phyloP scores from a whole-genome alignment of 2,888 invertebrate species.

The Melitaea athalia region DNA sequence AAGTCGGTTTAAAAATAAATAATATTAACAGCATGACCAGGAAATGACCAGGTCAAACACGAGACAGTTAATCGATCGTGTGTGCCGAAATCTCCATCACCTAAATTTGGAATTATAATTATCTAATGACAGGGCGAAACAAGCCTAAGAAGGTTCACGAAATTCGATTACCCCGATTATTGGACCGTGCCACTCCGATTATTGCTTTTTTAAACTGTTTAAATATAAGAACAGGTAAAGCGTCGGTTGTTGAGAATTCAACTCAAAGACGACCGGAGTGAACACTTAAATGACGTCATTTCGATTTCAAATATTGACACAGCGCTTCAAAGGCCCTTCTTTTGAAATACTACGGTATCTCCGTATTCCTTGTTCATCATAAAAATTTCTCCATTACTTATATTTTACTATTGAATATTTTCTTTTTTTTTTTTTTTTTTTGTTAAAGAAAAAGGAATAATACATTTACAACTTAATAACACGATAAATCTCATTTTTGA shows the following conservation, averaged over 20 bases:
- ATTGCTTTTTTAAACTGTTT: slow-evolving; percentile 46
- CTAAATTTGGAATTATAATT: not conserved
- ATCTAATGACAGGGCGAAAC: slow-evolving; percentile 37
- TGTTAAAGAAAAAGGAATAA: not conserved
- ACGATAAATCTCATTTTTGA: no score
- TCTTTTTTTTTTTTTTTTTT: not conserved
- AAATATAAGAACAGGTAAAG: slow-evolving; percentile 28
- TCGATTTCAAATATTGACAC: slow-evolving; percentile 27
- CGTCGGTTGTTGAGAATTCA: slow-evolving; percentile 13
- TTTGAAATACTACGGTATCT: slow-evolving; percentile 9
- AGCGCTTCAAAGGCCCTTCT: slow-evolving; percentile 13
- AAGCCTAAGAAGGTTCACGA: slow-evolving; percentile 49
- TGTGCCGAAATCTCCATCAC: not conserved
- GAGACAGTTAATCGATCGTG: no score
- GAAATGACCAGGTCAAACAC: no score
- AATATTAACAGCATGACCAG: no score
- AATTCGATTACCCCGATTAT: slow-evolving; percentile 63
- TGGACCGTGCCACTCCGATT: slow-evolving; percentile 46
- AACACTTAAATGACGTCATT: slow-evolving; percentile 15
- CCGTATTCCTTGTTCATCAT: slow-evolving; percentile 4
- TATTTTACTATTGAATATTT: not conserved
- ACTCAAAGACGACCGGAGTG: slow-evolving; percentile 14
- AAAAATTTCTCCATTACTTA: not conserved
- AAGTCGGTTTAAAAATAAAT: no score
- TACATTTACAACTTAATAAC: not conserved